phyloP scores from a whole-genome alignment of 2,888 invertebrate genomes.

The Hemicrepidius hirtus region DNA sequence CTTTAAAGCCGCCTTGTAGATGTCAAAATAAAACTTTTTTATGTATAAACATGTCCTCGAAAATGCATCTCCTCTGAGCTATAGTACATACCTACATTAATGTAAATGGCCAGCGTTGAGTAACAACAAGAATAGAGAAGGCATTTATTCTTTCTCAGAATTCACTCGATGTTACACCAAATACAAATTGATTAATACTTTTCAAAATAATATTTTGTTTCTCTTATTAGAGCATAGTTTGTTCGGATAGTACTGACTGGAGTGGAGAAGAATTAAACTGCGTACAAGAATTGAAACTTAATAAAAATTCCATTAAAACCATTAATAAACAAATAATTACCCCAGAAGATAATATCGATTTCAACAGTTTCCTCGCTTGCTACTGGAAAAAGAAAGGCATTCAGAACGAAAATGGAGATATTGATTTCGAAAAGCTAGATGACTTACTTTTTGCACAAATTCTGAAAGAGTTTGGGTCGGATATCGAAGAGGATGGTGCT shows the following conservation, averaged over 20 bases:
- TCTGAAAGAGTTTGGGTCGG: background rate
- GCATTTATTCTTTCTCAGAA: no score
- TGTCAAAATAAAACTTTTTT: no score
- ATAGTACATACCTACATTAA: no score
- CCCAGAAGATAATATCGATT: background rate
- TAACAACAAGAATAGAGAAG: no score
- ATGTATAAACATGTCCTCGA: no score
- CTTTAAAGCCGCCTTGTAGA: no score
- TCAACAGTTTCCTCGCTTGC: constrained; percentile 13
- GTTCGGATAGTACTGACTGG: constrained; percentile 4
- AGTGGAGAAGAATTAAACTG: constrained; percentile 11
- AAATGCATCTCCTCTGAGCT: no score
- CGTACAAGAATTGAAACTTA: background rate
- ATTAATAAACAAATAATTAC: constrained; percentile 1
- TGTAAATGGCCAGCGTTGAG: no score
- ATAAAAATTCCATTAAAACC: background rate
- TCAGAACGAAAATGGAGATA: constrained; percentile 12
- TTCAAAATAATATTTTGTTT: no score
- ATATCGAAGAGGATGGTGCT: background rate
- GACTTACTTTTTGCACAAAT: background rate
- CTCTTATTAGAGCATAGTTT: no score
- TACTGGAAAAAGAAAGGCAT: constrained; percentile 27
- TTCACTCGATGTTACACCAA: no score
- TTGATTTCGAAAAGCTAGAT: constrained; percentile 1
- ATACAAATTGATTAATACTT: no score